phyloP scores from a whole-genome alignment of 2,113 vertebrate species.

The Crocuta crocuta region DNA sequence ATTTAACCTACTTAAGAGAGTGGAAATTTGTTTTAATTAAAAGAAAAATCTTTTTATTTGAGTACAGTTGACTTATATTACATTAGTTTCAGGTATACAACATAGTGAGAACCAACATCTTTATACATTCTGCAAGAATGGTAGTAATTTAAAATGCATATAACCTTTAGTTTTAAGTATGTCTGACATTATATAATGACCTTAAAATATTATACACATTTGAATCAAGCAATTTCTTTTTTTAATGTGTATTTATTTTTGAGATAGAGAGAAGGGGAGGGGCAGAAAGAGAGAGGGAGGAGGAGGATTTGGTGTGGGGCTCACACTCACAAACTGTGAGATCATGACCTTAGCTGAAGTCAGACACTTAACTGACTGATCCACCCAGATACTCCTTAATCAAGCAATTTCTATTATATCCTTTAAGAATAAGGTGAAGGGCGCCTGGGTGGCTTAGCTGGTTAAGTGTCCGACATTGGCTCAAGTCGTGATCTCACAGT shows the following conservation, averaged over 20 bases:
- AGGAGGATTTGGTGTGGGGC: too few species aligned
- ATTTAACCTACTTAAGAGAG: neutral
- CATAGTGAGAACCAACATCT: neutral
- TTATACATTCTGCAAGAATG: neutral
- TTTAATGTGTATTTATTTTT: neutral
- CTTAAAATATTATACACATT: conserved; percentile 9
- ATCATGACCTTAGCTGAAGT: too few species aligned
- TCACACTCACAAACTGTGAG: too few species aligned
- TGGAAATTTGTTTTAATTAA: neutral
- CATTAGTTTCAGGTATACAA: neutral
- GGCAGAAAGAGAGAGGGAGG: too few species aligned
- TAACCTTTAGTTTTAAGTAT: conserved; percentile 1
- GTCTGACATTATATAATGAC: neutral
- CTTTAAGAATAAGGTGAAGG: neutral
- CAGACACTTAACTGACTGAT: too few species aligned
- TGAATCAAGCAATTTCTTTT: neutral
- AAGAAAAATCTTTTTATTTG: neutral
- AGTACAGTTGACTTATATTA: neutral
- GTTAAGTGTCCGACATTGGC: too few species aligned
- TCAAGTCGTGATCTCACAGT: too few species aligned
- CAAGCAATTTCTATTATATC: neutral
- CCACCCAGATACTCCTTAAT: neutral
- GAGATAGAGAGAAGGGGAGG: too few species aligned
- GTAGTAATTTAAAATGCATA: neutral
- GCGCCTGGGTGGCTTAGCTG: too few species aligned